phyloP scores from a whole-genome alignment of 2,797 vertebrate species.

The Megalops cyprinoides region DNA sequence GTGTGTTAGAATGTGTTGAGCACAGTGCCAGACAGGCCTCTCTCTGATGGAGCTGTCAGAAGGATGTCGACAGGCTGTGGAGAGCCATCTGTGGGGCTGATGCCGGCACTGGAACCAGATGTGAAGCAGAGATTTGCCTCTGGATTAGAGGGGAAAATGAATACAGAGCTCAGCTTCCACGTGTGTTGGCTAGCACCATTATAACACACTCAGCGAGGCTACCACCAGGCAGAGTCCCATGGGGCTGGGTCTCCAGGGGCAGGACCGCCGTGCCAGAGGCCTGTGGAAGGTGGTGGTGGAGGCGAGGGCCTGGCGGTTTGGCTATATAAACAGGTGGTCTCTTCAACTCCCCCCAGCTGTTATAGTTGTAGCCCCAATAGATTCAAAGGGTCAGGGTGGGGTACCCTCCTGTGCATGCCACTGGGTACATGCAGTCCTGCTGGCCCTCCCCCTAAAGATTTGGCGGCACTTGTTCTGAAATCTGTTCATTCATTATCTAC shows the following conservation, averaged over 20 bases:
- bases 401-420: slow-evolving; percentile 48
- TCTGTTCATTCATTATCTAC: too few species aligned
- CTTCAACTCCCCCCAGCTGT: slow-evolving; percentile 58
- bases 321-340: slow-evolving; percentile 45
- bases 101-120: not conserved
- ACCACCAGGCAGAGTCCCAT: too few species aligned
- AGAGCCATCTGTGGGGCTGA: too few species aligned
- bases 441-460: slow-evolving; percentile 29
- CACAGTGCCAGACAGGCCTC: too few species aligned
- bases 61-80: too few species aligned
- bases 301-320: slow-evolving; percentile 55
- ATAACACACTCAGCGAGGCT: too few species aligned
- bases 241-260: not conserved
- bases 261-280: not conserved
- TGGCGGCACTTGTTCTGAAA: too few species aligned
- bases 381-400: slow-evolving; percentile 46
- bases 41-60: too few species aligned
- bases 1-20: too few species aligned
- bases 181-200: not conserved
- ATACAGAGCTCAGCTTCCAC: not conserved
- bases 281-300: slow-evolving; percentile 27
- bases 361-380: slow-evolving; percentile 35
- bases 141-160: not conserved
- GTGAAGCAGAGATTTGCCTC: not conserved
- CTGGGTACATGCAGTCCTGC: not conserved